Base-by-base conservation (phyloP, 2,797 vertebrate genomes). In the Acanthornis magna region DNA sequence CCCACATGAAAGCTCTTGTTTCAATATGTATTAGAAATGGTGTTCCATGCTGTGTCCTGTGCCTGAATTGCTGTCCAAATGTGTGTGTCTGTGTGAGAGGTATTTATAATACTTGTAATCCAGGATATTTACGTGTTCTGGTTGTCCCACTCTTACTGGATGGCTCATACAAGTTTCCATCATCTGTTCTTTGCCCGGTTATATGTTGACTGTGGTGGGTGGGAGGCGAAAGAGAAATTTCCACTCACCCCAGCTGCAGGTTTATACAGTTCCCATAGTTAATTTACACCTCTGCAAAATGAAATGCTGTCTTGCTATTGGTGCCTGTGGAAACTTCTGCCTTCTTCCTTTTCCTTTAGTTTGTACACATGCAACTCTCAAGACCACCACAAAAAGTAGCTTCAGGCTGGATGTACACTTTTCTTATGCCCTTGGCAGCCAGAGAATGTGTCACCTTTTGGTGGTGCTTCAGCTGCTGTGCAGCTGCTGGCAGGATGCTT, bases 161-260 rank as follows among this genome's bases (percentile, higher is more conserved):
- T 11, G 29, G 34, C 1, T 93, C 25, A 25, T 40, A 4, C n/a
- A 25, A 89, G 12, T 93, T 95, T 94, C 73, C 58, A 55, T 68
- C 15, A 80, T 51, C 68, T 91, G 57, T 72, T 71, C 29, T 77
- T 89, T 77, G 68, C 61, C 23, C 16, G 36, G 30, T 17, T 75
- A 34, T 43, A 30, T 0, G 12, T 54, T 91, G 72, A 47, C n/a
- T 72, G 0, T 51, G 29, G 70, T 84, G 76, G 85, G 88, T 16
- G 55, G 88, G 73, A 95, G 68, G 38, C 58, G 47, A 92, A 74
- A 85, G 53, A 50, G 68, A 92, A 80, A 62, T 91, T 93, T 92
- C 89, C 91, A 40, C 51, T 88, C 3, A 0, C 63, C 65, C 60
- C 54, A 62, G 63, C 36, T 67, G 40, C 27, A 87, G 81, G 42